These are phyloP conservation scores for Hydrophis major DNA, from an alignment of 2,797 vertebrate genomes.

Conservation along the genomic window DNA sequence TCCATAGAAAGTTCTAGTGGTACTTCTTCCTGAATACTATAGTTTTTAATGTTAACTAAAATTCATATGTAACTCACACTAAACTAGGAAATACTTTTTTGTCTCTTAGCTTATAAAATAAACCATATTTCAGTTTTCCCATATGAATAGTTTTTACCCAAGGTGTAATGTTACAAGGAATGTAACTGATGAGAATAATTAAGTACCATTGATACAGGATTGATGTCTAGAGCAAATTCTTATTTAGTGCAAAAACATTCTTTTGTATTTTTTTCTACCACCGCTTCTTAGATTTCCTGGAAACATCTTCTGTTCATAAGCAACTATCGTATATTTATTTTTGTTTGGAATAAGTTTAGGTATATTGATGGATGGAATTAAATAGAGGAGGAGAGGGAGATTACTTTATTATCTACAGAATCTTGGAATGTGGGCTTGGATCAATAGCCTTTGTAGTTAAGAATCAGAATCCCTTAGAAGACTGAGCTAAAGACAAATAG, in stretches of 20 bases:
- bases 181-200: not conserved
- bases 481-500: conserved; percentile 15
- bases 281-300: conserved; percentile 12
- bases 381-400: not conserved
- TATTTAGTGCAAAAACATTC: not conserved
- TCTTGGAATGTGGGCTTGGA: not conserved
- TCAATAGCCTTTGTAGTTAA: not conserved
- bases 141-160: not conserved
- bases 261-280: not conserved
- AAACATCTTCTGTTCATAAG: rapidly evolving
- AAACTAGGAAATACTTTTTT: not conserved
- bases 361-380: not conserved
- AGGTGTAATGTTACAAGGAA: not conserved
- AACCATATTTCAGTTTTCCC: not conserved
- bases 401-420: not conserved
- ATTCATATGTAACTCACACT: not conserved
- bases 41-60: not conserved
- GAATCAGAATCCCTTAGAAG: not conserved
- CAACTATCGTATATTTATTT: not conserved
- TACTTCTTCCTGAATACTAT: not conserved
- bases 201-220: not conserved
- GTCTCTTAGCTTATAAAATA: not conserved
- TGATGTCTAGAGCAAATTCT: not conserved
- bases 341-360: not conserved
- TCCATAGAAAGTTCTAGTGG: not conserved